Percentiles rank a stretch among this genome's conserved stretches.
phyloP scores from a whole-genome alignment of 2,113 vertebrate genomes.

The Elachura formosa region DNA sequence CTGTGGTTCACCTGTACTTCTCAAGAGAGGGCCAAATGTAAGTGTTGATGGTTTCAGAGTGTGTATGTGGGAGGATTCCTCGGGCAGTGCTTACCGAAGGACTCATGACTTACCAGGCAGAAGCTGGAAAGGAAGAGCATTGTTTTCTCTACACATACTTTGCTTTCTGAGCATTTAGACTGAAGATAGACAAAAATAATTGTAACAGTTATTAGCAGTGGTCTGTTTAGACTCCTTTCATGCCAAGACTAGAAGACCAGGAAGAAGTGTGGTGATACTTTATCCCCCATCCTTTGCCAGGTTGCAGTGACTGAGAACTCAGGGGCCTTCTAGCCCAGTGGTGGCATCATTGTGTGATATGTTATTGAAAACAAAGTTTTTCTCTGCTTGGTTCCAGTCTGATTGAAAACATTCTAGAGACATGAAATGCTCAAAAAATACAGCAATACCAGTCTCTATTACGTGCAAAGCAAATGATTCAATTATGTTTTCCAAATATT shows the following conservation, averaged over 20 bases:
- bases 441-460: neutral
- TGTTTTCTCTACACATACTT: neutral
- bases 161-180: neutral
- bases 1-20: neutral
- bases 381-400: neutral
- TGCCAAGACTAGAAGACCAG: neutral
- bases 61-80: neutral
- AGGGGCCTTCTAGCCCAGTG: neutral
- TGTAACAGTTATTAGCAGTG: neutral
- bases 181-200: neutral
- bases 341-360: neutral
- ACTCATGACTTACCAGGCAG: neutral
- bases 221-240: neutral
- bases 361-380: neutral
- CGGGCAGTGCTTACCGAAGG: neutral
- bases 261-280: neutral
- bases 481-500: slow-evolving; percentile 3
- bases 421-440: neutral
- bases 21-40: neutral
- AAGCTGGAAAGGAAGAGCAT: neutral
- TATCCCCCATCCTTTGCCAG: neutral
- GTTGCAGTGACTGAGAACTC: neutral
- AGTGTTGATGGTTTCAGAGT: neutral
- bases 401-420: neutral
- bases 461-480: neutral